These are phyloP conservation scores for Furcula furcula DNA, from an alignment of 2,888 invertebrate genomes.

Conservation along the genomic window DNA sequence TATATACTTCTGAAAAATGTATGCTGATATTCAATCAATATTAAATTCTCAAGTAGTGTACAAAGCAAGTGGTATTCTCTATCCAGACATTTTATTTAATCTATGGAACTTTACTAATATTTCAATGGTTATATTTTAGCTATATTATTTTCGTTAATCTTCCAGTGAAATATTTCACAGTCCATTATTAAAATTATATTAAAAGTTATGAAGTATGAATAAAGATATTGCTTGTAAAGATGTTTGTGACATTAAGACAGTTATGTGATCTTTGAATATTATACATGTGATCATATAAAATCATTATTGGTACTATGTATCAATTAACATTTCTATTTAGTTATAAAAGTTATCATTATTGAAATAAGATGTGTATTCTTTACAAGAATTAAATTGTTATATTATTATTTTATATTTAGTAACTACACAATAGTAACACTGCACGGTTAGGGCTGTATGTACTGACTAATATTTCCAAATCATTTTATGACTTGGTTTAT, in stretches of 20 bases:
- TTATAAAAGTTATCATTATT: slow-evolving; percentile 14
- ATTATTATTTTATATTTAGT: slow-evolving; percentile 12
- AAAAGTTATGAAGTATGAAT: no score
- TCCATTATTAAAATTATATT: slow-evolving; percentile 8
- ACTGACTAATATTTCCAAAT: slow-evolving; percentile 5
- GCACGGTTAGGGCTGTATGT: slow-evolving; percentile 17
- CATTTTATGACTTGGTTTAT: slow-evolving; percentile 20
- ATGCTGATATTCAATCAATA: slow-evolving; percentile 41
- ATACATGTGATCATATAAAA: slow-evolving; percentile 41
- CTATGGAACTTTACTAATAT: slow-evolving; percentile 24
- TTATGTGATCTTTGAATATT: slow-evolving; percentile 7
- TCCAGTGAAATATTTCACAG: slow-evolving; percentile 20
- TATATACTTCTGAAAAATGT: slow-evolving; percentile 66
- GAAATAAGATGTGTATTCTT: slow-evolving; percentile 9
- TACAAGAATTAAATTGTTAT: slow-evolving; percentile 14
- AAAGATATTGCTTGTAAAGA: slow-evolving; percentile 10
- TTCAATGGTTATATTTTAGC: slow-evolving; percentile 14
- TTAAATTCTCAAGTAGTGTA: slow-evolving; percentile 44
- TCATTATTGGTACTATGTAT: slow-evolving; percentile 64
- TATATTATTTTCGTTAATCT: slow-evolving; percentile 21
- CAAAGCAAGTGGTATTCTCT: slow-evolving; percentile 26
- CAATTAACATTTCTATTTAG: slow-evolving; percentile 34
- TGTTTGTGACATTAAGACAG: slow-evolving; percentile 15
- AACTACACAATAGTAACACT: slow-evolving; percentile 9
- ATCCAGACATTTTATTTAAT: slow-evolving; percentile 24